Percentiles rank a stretch among this genome's conserved stretches.
phyloP scores from a whole-genome alignment of 1,140 invertebrate genomes.

The Metopolophium dirhodum region DNA sequence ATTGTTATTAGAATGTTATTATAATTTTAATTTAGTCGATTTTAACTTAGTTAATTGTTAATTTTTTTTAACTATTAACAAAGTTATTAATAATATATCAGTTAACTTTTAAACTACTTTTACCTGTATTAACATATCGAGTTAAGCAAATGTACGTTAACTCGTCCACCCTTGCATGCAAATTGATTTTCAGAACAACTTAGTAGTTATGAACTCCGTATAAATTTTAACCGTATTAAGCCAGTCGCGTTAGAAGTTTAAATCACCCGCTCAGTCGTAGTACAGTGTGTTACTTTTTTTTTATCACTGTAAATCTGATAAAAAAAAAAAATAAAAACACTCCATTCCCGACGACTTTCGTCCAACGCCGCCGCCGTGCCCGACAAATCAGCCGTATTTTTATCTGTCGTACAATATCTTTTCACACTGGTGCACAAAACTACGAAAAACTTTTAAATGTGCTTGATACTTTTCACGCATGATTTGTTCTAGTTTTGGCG shows the following conservation, averaged over 20 bases:
- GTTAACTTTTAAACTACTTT: not conserved
- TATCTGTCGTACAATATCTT: constrained; percentile 38
- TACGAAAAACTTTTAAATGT: constrained; percentile 54
- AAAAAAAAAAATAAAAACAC: constrained; percentile 6
- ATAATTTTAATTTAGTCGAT: not conserved
- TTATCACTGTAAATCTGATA: constrained; percentile 12
- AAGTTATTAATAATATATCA: not conserved
- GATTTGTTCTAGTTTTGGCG: constrained; percentile 32
- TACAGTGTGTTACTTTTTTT: not conserved
- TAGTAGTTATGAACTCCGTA: not conserved
- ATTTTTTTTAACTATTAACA: not conserved
- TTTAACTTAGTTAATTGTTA: not conserved
- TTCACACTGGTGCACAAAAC: constrained; percentile 36
- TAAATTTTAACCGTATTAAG: not conserved
- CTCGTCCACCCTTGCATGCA: not conserved
- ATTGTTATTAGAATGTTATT: not conserved
- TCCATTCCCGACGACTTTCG: not conserved
- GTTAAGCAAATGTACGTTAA: too few species aligned
- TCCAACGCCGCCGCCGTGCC: not conserved
- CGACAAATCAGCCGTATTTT: not conserved
- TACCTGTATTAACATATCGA: not conserved
- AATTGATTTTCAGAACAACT: not conserved
- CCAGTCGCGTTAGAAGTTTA: constrained; percentile 2
- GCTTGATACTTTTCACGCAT: constrained; percentile 50
- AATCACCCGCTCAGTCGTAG: constrained; percentile 17